Evolutionary conservation across 2,888 invertebrate species (phyloP).

Genomic region (Leptopterna dolabrata): DNA sequence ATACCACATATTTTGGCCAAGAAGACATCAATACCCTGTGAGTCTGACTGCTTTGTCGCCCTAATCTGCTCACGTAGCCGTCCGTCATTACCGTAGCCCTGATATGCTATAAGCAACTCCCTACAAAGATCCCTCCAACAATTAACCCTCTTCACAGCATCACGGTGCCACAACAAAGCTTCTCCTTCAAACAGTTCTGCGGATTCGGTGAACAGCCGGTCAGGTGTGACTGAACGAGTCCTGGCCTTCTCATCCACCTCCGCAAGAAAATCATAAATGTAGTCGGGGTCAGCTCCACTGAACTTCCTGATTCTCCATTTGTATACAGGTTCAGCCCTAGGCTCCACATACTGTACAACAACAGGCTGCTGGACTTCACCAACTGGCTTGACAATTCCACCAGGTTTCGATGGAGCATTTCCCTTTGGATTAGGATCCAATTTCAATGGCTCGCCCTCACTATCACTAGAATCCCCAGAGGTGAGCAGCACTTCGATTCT

Average conservation of each 20-base stretch:
- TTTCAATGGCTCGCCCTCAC: no score
- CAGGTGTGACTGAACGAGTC: neutral
- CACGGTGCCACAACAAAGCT: neutral
- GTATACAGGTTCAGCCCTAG: neutral
- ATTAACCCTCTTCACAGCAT: neutral
- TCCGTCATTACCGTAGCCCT: neutral
- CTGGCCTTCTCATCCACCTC: neutral
- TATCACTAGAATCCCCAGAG: neutral
- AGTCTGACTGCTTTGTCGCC: neutral
- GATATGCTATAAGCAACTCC: neutral
- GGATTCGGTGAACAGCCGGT: neutral
- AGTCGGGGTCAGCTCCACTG: neutral
- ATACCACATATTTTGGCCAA: neutral
- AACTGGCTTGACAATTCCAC: neutral
- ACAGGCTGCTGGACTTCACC: neutral
- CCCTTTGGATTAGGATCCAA: neutral
- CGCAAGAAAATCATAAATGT: neutral
- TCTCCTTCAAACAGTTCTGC: neutral
- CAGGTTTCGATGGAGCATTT: neutral
- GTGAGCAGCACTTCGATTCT: neutral
- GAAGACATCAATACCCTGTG: neutral
- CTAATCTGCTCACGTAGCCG: neutral
- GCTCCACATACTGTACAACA: neutral
- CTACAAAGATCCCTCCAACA: neutral
- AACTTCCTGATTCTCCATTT: neutral